Base-by-base conservation (phyloP, 1,140 invertebrate species). In the Pseudomyrmex cubaensis region DNA sequence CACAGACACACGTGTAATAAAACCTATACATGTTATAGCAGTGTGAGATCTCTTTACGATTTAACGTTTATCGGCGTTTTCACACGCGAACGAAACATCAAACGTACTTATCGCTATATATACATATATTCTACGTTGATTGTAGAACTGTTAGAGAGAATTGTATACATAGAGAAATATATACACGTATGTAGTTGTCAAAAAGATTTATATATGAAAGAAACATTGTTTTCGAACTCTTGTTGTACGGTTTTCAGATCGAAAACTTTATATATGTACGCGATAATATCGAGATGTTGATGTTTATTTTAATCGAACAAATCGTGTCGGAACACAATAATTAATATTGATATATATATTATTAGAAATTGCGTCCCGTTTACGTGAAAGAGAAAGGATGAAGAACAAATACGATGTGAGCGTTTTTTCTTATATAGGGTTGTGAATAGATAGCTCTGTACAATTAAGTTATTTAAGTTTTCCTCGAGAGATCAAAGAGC, bases 401-500 rank as follows among this genome's bases (percentile, higher is more conserved):
- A 84, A 20, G 8, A 69, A 64, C 44, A 64, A 64, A 62, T 62
- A 66, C 5, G 3, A 56, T 78, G 77, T 88, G 76, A 75, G 46
- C 63, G 54, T 76, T 88, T 85, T 85, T 87, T 86, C 62, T 82
- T 88, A 73, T 35, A 35, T 86, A 89, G 70, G 87, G 87, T 89
- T 89, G 87, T 89, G 87, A 89, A 89, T 89, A 89, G 85, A 61
- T 85, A 87, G 35, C 22, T 56, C 35, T 35, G 35, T 35, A 48
- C 85, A 88, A 86, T 56, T 73, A 75, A 66, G 63, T 82, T 89
- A 88, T 89, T 89, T 88, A 84, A 84, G 84, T 88, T 89, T 35
- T 35, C 5, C 35, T 5, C 72, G 57, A 64, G 63, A 59, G 63
- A 84, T 86, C 86, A 88, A 87, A 88, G 86, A 87, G 77, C 76